Evolutionary conservation across 2,888 invertebrate species (phyloP), one percentile per base, ranked within the genome.

Genomic region (Scelioninae gen. 1): DNA sequence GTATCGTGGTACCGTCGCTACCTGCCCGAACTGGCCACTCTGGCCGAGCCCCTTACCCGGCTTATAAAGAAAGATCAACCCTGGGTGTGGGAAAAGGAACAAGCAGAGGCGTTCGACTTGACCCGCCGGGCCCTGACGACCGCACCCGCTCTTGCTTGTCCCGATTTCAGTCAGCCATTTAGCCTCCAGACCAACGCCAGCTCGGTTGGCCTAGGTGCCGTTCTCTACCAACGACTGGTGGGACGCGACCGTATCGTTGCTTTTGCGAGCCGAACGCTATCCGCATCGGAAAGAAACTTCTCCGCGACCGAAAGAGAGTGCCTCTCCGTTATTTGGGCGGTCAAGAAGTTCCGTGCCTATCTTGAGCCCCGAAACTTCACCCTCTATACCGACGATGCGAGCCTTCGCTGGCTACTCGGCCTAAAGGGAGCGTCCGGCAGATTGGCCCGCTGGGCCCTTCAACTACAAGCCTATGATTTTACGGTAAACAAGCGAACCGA

Each of bases 371-470:
- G 5, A 9, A 6, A 11, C 6, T 43, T 43, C 11, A 5, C 5
- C 11, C 5, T 43, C 15, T 15, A 34, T 4, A 56, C 56, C 13
- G 56, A 56, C 38, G 38, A 32, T 4, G 38, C 62, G 6, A 84
- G 83, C 38, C 58, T 87, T 0, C 45, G 69, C 0, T 88, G 58
- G 58, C 10, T 58, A 15, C 8, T 34, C 6, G 8, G 8, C 34
- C 34, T 34, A 8, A 34, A 8, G 8, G 34, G 8, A 8, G 8
- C 38, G 5, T 40, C 40, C 0, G 58, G 86, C n/a, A 51, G 85
- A 1, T 51, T 86, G n/a, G 85, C 84, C 4, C 9, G 85, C 6
- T 87, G 85, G 62, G 32, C 32, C 3, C n/a, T 72, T 2, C 34
- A 53, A 29, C 40, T 72, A 1, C 72, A 72, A 23, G 13, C 51